phyloP scores from a whole-genome alignment of 1,140 invertebrate species.

The Eumaeus atala region DNA sequence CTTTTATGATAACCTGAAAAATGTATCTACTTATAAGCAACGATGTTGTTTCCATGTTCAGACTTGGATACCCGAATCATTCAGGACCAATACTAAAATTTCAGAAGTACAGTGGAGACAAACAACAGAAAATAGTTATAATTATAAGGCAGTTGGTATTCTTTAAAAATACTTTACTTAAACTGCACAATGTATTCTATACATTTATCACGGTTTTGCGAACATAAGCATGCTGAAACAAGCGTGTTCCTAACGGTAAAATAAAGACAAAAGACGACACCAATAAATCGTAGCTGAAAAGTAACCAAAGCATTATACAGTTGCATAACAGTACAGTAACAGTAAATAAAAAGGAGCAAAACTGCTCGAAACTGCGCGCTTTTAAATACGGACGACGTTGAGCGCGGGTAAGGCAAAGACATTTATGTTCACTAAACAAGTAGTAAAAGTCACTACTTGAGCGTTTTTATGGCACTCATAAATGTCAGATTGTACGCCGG shows the following conservation, averaged over 20 bases:
- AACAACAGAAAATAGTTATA: background rate
- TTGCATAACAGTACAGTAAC: constrained; percentile 67
- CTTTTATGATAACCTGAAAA: no score
- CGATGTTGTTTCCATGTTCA: no score
- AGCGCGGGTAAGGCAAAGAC: constrained; percentile 70
- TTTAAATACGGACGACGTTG: constrained; percentile 72
- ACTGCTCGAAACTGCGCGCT: constrained; percentile 68
- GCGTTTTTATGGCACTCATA: constrained; percentile 75
- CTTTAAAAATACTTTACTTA: no score
- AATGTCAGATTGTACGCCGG: constrained; percentile 72
- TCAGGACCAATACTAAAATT: no score
- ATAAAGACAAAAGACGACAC: constrained; percentile 66
- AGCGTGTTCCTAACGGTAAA: constrained; percentile 56
- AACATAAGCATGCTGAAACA: constrained; percentile 48
- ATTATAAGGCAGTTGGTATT: background rate
- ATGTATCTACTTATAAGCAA: no score
- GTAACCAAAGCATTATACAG: constrained; percentile 70
- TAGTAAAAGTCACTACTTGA: constrained; percentile 76
- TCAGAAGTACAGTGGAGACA: background rate
- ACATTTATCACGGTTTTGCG: constrained; percentile 29
- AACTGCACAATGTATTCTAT: constrained; percentile 12
- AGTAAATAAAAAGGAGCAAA: constrained; percentile 70
- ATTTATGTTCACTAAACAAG: constrained; percentile 77
- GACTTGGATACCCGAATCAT: no score
- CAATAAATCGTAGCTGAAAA: constrained; percentile 65